A percentile compares a stretch with the other conserved stretches of the same genome.
phyloP scores from a whole-genome alignment of 2,888 invertebrate genomes.

The Sarcophaga subvicina region DNA sequence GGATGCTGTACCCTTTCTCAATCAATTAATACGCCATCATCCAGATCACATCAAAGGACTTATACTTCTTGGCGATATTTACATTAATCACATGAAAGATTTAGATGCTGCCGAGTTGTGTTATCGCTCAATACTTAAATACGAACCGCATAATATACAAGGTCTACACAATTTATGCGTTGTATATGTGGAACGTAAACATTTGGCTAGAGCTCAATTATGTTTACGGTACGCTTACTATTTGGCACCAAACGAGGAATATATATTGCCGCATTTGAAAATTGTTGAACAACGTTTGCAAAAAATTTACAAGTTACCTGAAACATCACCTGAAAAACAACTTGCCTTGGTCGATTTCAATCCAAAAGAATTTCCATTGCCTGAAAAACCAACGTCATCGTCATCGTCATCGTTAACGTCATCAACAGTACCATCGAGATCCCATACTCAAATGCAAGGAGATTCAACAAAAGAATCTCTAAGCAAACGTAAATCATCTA shows the following conservation, averaged over 20 bases:
- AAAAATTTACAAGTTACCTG: conserved; percentile 78
- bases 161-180: conserved; percentile 98
- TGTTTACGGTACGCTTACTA: conserved; percentile 91
- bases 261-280: conserved; percentile 93
- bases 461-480: conserved; percentile 32
- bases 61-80: conserved; percentile 96
- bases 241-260: conserved; percentile 94
- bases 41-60: conserved; percentile 97
- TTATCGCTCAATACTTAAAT: conserved; percentile 92
- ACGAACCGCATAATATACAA: conserved; percentile 96
- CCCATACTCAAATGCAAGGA: conserved; percentile 38
- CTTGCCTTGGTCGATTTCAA: conserved; percentile 80
- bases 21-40: conserved; percentile 94
- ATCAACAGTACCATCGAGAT: conserved; percentile 34
- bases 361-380: conserved; percentile 78
- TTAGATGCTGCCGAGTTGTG: conserved; percentile 97
- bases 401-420: conserved; percentile 3
- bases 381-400: conserved; percentile 55
- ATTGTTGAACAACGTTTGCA: conserved; percentile 85
- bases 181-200: conserved; percentile 95
- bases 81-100: conserved; percentile 97
- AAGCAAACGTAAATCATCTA: conserved; percentile 44
- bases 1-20: conserved; percentile 95
- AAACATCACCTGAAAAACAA: conserved; percentile 78
- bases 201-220: conserved; percentile 91